Conservation (phyloP, 2,797 vertebrate species). For the Pangasius sanitwongsei region DNA sequence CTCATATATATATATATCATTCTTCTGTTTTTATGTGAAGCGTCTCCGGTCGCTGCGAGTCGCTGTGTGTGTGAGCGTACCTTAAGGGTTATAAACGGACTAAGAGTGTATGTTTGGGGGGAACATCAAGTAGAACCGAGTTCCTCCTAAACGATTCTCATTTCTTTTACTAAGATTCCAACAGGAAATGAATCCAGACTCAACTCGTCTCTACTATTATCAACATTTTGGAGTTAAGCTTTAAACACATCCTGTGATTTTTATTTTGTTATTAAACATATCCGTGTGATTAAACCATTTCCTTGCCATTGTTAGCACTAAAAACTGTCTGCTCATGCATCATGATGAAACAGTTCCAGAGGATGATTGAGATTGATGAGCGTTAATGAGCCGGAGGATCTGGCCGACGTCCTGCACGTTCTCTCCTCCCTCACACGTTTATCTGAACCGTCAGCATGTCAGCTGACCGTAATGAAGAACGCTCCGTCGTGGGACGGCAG, state of each 20-base stretch:
- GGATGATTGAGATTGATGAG: conserved; percentile 17
- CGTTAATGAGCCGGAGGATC: background rate
- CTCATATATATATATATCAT: too few species aligned
- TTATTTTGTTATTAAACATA: background rate
- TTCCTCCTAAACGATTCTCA: background rate
- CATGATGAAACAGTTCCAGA: conserved; percentile 1
- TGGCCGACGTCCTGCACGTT: background rate
- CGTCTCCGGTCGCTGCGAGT: too few species aligned
- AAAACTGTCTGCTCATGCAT: background rate
- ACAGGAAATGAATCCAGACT: background rate
- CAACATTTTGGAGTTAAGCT: background rate
- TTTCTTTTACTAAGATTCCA: background rate
- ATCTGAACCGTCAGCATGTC: conserved; percentile 1
- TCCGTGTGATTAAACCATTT: background rate
- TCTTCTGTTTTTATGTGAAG: too few species aligned
- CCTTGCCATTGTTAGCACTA: background rate
- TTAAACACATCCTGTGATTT: background rate
- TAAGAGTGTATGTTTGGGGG: background rate
- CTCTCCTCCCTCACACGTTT: conserved; percentile 4
- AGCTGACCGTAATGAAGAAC: conserved; percentile 28
- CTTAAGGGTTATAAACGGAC: background rate
- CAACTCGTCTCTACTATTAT: background rate
- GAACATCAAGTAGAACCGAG: background rate
- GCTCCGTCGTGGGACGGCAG: conserved; percentile 2
- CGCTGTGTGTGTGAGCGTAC: too few species aligned